These are phyloP conservation scores for Halocaridina rubra DNA, from an alignment of 2,888 invertebrate species.

Conservation along the genomic window DNA sequence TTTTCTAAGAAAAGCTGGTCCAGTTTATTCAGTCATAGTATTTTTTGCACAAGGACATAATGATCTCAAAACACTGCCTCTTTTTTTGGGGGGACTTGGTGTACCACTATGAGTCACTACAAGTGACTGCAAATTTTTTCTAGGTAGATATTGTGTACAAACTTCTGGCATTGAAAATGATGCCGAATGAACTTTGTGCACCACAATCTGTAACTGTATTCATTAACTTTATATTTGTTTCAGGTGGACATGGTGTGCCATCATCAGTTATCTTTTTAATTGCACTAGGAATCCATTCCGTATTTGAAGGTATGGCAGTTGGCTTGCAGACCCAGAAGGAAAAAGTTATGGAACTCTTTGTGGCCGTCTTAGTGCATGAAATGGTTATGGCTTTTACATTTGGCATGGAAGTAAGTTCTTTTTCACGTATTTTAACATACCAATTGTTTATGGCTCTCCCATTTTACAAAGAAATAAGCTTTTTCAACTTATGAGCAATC, in stretches of 20 bases:
- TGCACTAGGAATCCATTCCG: slow-evolving; percentile 72
- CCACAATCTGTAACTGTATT: too few species aligned
- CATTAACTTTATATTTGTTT: too few species aligned
- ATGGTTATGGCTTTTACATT: slow-evolving; percentile 60
- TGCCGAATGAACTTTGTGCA: too few species aligned
- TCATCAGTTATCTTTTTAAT: slow-evolving; percentile 65
- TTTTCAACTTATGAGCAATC: neutral
- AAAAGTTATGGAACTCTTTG: slow-evolving; percentile 48
- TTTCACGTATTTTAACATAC: neutral
- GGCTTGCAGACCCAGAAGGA: slow-evolving; percentile 59
- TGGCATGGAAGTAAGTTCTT: slow-evolving; percentile 52
- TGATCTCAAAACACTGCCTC: too few species aligned
- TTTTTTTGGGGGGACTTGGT: too few species aligned
- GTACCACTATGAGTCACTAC: too few species aligned
- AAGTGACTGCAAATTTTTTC: too few species aligned
- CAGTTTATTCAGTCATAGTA: too few species aligned
- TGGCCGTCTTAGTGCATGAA: slow-evolving; percentile 59
- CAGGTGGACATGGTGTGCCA: slow-evolving; percentile 56
- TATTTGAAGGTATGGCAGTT: slow-evolving; percentile 70
- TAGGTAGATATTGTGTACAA: too few species aligned
- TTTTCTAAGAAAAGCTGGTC: too few species aligned
- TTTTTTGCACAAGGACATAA: too few species aligned
- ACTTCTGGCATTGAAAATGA: too few species aligned
- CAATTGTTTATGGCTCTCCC: neutral
- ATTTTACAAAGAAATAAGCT: neutral